Conservation (phyloP, 2,113 vertebrate genomes). For the Amia ocellicauda region DNA sequence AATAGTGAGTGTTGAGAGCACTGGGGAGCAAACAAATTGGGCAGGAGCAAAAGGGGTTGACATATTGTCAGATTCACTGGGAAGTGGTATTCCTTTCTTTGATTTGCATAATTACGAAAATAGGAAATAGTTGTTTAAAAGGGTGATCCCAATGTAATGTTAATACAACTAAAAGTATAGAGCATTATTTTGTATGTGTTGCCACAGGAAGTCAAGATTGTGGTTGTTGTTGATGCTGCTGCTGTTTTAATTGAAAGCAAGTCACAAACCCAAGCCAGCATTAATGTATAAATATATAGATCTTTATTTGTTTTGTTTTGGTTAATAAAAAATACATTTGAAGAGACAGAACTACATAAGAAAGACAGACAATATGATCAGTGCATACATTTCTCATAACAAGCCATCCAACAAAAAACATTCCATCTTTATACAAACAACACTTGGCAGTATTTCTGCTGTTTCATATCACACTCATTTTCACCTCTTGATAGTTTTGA, state of each 20-base stretch:
- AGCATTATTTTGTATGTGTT: no score
- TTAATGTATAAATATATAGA: slow-evolving; percentile 71
- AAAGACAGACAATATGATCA: slow-evolving; percentile 56
- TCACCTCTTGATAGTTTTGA: slow-evolving; percentile 21
- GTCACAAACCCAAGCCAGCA: slow-evolving; percentile 19
- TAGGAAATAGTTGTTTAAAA: no score
- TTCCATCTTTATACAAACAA: slow-evolving; percentile 37
- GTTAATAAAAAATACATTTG: slow-evolving; percentile 62
- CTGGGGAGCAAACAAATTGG: no score
- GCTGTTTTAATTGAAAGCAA: slow-evolving; percentile 16
- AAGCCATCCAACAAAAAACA: slow-evolving; percentile 33
- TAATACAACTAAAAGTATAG: no score
- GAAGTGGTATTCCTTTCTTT: no score
- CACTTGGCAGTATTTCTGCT: slow-evolving; percentile 27
- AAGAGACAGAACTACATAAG: slow-evolving; percentile 48
- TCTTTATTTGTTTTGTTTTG: slow-evolving; percentile 68
- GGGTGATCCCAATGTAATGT: no score
- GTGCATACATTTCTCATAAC: slow-evolving; percentile 60
- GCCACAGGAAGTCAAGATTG: no score
- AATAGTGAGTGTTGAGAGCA: no score
- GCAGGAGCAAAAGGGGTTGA: no score
- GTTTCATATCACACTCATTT: slow-evolving; percentile 7
- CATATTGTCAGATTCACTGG: no score
- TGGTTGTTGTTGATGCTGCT: background rate
- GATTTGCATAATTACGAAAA: no score